A percentile compares a stretch with the other conserved stretches of the same genome.
phyloP scores from a whole-genome alignment of 2,797 vertebrate species.

The Esox masquinongy region DNA sequence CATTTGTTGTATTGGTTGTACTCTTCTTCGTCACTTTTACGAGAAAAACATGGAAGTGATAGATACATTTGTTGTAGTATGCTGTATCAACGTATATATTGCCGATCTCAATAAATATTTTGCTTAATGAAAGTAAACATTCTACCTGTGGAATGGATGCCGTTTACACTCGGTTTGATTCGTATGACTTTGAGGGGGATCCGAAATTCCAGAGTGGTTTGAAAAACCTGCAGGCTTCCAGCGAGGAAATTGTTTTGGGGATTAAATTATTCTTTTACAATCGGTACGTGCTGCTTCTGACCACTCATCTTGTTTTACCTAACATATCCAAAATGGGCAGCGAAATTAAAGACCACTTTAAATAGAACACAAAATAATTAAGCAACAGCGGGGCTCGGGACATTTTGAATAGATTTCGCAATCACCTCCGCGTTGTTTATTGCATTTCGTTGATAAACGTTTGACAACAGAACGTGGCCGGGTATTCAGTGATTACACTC shows the following conservation, averaged over 20 bases:
- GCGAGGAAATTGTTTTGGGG: constrained; percentile 41
- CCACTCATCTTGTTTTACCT: too few species aligned
- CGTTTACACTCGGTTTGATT: constrained; percentile 61
- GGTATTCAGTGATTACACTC: too few species aligned
- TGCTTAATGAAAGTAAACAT: background rate
- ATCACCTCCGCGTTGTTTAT: too few species aligned
- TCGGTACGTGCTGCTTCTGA: constrained; percentile 49
- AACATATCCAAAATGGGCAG: background rate
- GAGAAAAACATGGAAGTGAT: constrained; percentile 20
- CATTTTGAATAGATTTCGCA: too few species aligned
- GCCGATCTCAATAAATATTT: background rate
- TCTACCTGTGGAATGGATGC: constrained; percentile 54
- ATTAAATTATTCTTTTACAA: constrained; percentile 74
- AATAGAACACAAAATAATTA: too few species aligned
- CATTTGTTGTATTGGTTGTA: background rate
- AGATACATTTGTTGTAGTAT: background rate
- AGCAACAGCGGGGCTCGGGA: too few species aligned
- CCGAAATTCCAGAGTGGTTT: constrained; percentile 59
- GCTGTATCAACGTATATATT: background rate
- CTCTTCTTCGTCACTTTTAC: background rate
- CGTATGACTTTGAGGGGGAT: constrained; percentile 67
- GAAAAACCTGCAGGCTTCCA: constrained; percentile 29
- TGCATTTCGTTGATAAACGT: too few species aligned
- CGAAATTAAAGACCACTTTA: background rate
- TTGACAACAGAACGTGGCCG: too few species aligned